phyloP scores from a whole-genome alignment of 2,888 invertebrate genomes.

The Leptinotarsa haldemani region DNA sequence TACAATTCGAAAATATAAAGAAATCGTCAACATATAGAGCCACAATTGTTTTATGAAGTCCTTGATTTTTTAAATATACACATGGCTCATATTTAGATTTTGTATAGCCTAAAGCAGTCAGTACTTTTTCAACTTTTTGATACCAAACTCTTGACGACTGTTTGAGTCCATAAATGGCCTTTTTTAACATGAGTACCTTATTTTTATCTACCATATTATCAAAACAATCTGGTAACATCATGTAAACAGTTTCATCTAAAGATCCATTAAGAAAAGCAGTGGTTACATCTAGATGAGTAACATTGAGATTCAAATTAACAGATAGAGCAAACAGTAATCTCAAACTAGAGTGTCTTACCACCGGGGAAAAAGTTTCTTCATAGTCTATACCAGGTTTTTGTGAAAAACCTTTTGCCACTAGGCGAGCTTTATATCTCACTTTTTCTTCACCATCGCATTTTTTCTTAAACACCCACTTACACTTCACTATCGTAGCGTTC shows the following conservation, averaged over 20 bases:
- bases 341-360: slow-evolving; percentile 42
- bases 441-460: slow-evolving; percentile 38
- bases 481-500: slow-evolving; percentile 38
- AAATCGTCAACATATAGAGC: slow-evolving; percentile 34
- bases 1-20: slow-evolving; percentile 45
- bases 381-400: slow-evolving; percentile 44
- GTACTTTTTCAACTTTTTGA: too few species aligned
- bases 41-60: neutral
- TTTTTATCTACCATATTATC: too few species aligned
- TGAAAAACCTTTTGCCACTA: slow-evolving; percentile 46
- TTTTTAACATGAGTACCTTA: slow-evolving; percentile 28
- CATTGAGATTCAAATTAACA: slow-evolving; percentile 32
- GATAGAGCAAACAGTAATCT: slow-evolving; percentile 48
- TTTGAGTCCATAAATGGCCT: slow-evolving; percentile 35
- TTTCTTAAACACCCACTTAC: slow-evolving; percentile 46
- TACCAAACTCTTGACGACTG: neutral
- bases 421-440: slow-evolving; percentile 41
- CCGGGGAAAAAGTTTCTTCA: slow-evolving; percentile 48
- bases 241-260: too few species aligned
- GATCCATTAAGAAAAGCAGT: too few species aligned
- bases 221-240: too few species aligned
- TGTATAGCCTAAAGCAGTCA: too few species aligned
- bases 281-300: too few species aligned
- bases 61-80: slow-evolving; percentile 5
- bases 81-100: too few species aligned